Conservation (phyloP, 2,797 vertebrate genomes). For the Enteromius treurensis region DNA sequence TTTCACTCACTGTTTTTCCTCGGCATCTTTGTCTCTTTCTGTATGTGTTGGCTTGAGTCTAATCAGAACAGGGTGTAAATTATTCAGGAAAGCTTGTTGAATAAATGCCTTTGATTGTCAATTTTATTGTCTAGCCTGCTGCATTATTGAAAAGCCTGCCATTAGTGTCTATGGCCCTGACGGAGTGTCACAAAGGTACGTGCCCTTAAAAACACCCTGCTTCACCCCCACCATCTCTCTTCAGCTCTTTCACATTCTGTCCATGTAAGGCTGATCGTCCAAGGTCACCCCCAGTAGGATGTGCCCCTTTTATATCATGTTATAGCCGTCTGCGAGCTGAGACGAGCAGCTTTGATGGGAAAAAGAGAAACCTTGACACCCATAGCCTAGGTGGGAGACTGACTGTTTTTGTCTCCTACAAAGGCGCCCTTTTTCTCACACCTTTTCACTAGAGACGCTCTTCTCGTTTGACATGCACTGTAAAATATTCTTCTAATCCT, state of each 20-base stretch:
- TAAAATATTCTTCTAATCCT: background rate
- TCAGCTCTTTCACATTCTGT: slow-evolving; percentile 27
- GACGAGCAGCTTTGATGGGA: background rate
- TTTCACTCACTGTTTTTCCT: slow-evolving; percentile 56
- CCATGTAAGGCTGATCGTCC: slow-evolving; percentile 15
- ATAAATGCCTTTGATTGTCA: slow-evolving; percentile 76
- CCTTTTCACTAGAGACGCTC: background rate
- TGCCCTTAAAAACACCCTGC: background rate
- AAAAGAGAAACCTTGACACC: background rate
- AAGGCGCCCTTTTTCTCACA: background rate
- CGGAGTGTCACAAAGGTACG: slow-evolving; percentile 55
- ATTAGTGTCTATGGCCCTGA: slow-evolving; percentile 65
- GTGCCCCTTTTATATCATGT: background rate
- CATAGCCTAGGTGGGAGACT: background rate
- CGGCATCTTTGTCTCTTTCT: slow-evolving; percentile 24
- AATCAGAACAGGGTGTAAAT: slow-evolving; percentile 79
- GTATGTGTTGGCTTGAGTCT: slow-evolving; percentile 59
- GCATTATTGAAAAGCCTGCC: slow-evolving; percentile 75
- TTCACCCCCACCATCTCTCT: background rate
- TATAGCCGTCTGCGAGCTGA: background rate
- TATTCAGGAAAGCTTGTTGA: slow-evolving; percentile 75
- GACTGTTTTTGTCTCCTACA: background rate
- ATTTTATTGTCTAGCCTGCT: slow-evolving; percentile 74
- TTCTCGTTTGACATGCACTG: background rate
- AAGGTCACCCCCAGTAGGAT: slow-evolving; percentile 34